Base-by-base conservation (phyloP, 2,113 vertebrate species). In the Ceyx margarethae region DNA sequence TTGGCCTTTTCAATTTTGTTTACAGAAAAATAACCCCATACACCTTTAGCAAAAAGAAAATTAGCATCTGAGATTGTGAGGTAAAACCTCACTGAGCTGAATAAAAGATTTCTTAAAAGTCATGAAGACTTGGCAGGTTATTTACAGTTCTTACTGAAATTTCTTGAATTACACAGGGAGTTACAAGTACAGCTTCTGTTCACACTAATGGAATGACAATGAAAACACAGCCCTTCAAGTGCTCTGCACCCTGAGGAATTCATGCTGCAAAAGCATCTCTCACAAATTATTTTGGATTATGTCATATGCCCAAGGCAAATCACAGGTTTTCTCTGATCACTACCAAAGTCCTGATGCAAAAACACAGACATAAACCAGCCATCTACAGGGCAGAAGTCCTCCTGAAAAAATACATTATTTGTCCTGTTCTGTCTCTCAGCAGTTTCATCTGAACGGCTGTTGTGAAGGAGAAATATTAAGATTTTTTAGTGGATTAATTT, bases 241-340 rank as follows among this genome's bases (percentile, higher is more conserved):
- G 19, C 42, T 80, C 69, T 62, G 66, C 7, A 9, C 56, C 89
- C 81, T 66, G 48, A 93, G 75, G 46, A 94, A 40, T 31, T 68
- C 0, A 0, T 87, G 48, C 65, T 83, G 37, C 1, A 11, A 58
- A 95, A 94, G 73, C 60, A 76, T 62, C 37, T 46, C 50, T 92
- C 37, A 40, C 68, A 95, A 92, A 93, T 89, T 85, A 73, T 91
- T 94, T 89, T 66, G 58, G 75, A 83, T 92, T 81, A 43, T 94
- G 31, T 54, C 56, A 46, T n/a, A 64, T 26, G 66, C 90, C 81
- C 58, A 92, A 90, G 93, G 95, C 89, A 91, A 95, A 79, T 71
- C 0, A 0, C 54, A 29, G 48, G 21, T 54, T 95, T 93, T 84
- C 54, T 95, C 42, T 95, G 84, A 96, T 95, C 72, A 22, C 35